Evolutionary conservation across 2,113 vertebrate genomes (phyloP).

Genomic region (Amazona vittata): DNA sequence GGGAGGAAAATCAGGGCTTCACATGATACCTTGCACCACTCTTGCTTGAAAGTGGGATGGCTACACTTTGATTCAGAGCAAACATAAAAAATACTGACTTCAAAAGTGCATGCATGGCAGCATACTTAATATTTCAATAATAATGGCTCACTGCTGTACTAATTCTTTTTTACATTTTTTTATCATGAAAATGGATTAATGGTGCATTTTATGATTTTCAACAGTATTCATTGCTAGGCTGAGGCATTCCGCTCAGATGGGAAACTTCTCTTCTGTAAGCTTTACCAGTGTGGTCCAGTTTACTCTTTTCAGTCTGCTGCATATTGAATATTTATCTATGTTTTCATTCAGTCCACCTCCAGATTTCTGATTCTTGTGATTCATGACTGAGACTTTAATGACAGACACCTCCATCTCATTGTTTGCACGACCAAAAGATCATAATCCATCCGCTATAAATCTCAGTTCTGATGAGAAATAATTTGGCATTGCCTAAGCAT

Average conservation of each 20-base stretch:
- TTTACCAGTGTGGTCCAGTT: not conserved
- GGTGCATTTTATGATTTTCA: not conserved
- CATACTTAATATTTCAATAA: not conserved
- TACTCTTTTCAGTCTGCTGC: not conserved
- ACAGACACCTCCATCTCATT: not conserved
- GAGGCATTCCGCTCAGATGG: not conserved
- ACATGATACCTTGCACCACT: not conserved
- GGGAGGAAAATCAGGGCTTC: not conserved
- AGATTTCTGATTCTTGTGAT: not conserved
- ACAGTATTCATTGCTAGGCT: not conserved
- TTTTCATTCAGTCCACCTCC: not conserved
- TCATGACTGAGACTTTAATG: not conserved
- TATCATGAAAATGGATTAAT: not conserved
- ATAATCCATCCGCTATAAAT: conserved; percentile 22
- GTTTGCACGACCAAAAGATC: not conserved
- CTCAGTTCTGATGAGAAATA: not conserved
- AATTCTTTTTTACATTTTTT: not conserved
- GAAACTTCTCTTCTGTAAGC: not conserved
- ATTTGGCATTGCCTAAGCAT: conserved; percentile 8
- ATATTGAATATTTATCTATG: not conserved
- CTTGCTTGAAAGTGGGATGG: not conserved
- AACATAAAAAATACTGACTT: not conserved
- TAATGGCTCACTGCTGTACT: not conserved
- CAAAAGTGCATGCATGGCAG: not conserved
- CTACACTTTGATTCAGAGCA: not conserved